Percentiles rank a stretch among this genome's conserved stretches.
These are phyloP conservation scores for Stigmatopora nigra DNA, from an alignment of 2,113 vertebrate species.

Conservation along the genomic window DNA sequence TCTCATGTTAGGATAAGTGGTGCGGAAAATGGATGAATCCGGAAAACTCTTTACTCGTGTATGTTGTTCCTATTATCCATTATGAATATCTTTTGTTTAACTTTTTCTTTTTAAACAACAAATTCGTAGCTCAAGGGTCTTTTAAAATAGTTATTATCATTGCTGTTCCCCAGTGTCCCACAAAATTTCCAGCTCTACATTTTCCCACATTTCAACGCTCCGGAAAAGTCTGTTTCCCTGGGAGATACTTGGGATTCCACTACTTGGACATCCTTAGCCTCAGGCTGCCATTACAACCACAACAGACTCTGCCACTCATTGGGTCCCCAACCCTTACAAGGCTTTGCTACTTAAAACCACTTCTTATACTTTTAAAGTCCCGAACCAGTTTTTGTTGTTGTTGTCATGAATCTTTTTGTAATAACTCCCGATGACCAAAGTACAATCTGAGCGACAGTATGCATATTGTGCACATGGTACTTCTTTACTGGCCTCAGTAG, in stretches of 20 bases:
- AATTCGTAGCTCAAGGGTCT: constrained; percentile 23
- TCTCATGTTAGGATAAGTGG: too few relatives aligned
- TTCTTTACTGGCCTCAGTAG: background rate
- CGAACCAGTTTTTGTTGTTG: background rate
- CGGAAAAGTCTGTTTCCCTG: constrained; percentile 43
- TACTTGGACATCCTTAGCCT: constrained; percentile 57
- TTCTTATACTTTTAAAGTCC: background rate
- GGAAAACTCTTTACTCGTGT: background rate
- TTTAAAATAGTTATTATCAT: constrained; percentile 24
- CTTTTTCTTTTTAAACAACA: constrained; percentile 19
- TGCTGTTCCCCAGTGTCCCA: constrained; percentile 43
- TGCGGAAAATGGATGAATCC: too few relatives aligned
- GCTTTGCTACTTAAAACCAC: background rate
- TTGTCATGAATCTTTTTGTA: background rate
- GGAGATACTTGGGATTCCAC: constrained; percentile 60
- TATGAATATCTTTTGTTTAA: constrained; percentile 21
- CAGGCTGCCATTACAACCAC: constrained; percentile 38
- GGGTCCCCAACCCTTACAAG: background rate
- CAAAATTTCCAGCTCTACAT: constrained; percentile 41
- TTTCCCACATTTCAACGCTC: constrained; percentile 56
- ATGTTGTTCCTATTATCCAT: constrained; percentile 28
- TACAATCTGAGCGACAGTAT: background rate
- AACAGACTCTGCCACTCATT: constrained; percentile 6
- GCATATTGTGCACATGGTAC: background rate
- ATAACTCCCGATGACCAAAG: constrained; percentile 10